Percentiles rank a stretch among this genome's conserved stretches.
These are phyloP conservation scores for Calycopis cecrops DNA, from an alignment of 1,140 invertebrate genomes.

Conservation along the genomic window DNA sequence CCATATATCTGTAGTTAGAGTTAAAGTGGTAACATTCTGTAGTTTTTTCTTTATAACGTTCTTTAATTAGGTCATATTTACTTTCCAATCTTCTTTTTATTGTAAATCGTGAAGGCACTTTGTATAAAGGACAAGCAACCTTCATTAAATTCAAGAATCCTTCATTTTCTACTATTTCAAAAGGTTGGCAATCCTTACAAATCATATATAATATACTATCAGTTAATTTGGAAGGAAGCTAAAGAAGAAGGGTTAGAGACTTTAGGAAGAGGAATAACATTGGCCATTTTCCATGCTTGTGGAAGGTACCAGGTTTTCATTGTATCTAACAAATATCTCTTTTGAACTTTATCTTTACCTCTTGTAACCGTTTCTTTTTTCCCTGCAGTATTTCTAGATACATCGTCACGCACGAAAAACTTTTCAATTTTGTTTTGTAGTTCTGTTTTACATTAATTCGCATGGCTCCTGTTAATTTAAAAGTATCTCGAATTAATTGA, in stretches of 20 bases:
- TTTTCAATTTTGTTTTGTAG: slow-evolving; percentile 16
- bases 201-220: slow-evolving; percentile 45
- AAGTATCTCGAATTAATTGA: slow-evolving; percentile 8
- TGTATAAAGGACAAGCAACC: slow-evolving; percentile 32
- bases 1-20: slow-evolving; percentile 29
- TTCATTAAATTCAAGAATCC: slow-evolving; percentile 39
- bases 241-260: no score
- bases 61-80: slow-evolving; percentile 25
- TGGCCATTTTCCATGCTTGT: no score
- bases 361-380: slow-evolving; percentile 29
- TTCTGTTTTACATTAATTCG: slow-evolving; percentile 1
- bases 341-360: slow-evolving; percentile 23
- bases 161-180: slow-evolving; percentile 42
- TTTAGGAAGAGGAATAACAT: no score
- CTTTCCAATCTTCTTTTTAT: slow-evolving; percentile 30
- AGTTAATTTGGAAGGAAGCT: no score
- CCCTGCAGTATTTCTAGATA: slow-evolving; percentile 24
- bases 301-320: no score
- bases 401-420: slow-evolving; percentile 25
- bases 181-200: slow-evolving; percentile 36
- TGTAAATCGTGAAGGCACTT: slow-evolving; percentile 34
- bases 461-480: slow-evolving; percentile 8
- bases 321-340: slow-evolving; percentile 24
- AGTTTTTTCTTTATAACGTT: slow-evolving; percentile 21
- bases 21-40: slow-evolving; percentile 12